Evolutionary conservation across 2,888 invertebrate species (phyloP), one percentile per base, ranked within the genome.

Genomic region (Hartigia nigra): DNA sequence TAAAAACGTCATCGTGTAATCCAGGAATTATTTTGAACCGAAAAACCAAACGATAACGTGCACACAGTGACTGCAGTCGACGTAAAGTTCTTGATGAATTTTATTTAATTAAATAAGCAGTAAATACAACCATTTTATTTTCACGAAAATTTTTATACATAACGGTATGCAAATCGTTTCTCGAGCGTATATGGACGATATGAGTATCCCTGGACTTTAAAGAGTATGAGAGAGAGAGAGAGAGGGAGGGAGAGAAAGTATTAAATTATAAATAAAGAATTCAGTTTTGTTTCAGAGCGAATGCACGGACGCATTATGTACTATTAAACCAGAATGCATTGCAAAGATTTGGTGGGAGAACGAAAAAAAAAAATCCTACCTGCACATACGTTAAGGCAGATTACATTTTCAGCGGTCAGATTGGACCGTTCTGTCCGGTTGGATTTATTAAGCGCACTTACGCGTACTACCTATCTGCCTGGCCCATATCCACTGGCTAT

Each of bases 361-460:
- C 55, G 80, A 79, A 82, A 80, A 75, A 84, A 81, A 83, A 82
- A 82, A 86, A 84, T 84, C 84, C 80, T 83, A 81, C 81, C 81
- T 82, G 78, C 81, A 81, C 83, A 82, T 84, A 85, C 83, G 84
- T 86, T 85, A 85, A 86, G 83, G 81, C 79, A 86, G 84, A 86
- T 86, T 85, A 86, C 85, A 83, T 82, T 84, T 86, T 83, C 81
- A 75, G 55, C 80, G 82, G 79, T 55, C 84, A 82, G 85, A 86
- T 86, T 84, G 81, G 78, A 77, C 75, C 70, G 82, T 82, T 83
- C 81, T 82, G 81, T 82, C 82, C 69, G 14, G 82, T 69, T 81
- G 82, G 85, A 86, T 86, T 86, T 86, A 85, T 86, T 86, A 86
- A 85, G 84, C 85, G 81, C 39, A 55, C 39, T 55, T 55, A 55